Evolutionary conservation across 2,797 vertebrate genomes (phyloP).

Genomic region (Staurois parvus): DNA sequence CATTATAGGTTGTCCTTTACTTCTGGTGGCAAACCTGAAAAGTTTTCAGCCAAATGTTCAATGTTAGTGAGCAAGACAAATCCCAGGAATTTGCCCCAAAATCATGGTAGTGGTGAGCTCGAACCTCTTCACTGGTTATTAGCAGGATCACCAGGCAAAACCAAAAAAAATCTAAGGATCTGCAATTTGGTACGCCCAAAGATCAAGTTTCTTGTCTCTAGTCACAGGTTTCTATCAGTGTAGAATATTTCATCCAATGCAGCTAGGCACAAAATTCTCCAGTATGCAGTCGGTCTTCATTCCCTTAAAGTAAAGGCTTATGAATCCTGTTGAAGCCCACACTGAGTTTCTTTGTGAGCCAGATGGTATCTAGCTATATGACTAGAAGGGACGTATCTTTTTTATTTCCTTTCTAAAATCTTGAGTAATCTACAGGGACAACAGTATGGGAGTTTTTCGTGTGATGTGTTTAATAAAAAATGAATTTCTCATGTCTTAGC

Average conservation of each 20-base stretch:
- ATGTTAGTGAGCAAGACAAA: too few relatives aligned
- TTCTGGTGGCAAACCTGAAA: too few relatives aligned
- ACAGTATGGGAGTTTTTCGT: conserved; percentile 16
- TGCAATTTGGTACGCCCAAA: too few relatives aligned
- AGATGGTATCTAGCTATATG: conserved; percentile 10
- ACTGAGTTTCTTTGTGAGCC: neutral
- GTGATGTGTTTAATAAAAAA: conserved; percentile 34
- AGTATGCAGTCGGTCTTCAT: neutral
- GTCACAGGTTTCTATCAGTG: neutral
- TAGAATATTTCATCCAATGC: neutral
- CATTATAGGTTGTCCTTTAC: too few relatives aligned
- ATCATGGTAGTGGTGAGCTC: too few relatives aligned
- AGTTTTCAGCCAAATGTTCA: too few relatives aligned
- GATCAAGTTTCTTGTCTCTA: too few relatives aligned
- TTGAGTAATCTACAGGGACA: conserved; percentile 24
- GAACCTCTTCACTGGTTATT: too few relatives aligned
- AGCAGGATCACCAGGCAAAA: too few relatives aligned
- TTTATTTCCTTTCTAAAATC: neutral
- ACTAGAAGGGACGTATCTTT: neutral
- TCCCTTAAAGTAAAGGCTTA: neutral
- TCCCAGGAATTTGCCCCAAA: too few relatives aligned
- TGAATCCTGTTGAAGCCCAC: neutral
- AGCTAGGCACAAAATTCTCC: neutral
- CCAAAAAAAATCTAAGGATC: too few relatives aligned
- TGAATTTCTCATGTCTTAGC: conserved; percentile 57